phyloP scores from a whole-genome alignment of 2,888 invertebrate species.

The Chirona hameri region DNA sequence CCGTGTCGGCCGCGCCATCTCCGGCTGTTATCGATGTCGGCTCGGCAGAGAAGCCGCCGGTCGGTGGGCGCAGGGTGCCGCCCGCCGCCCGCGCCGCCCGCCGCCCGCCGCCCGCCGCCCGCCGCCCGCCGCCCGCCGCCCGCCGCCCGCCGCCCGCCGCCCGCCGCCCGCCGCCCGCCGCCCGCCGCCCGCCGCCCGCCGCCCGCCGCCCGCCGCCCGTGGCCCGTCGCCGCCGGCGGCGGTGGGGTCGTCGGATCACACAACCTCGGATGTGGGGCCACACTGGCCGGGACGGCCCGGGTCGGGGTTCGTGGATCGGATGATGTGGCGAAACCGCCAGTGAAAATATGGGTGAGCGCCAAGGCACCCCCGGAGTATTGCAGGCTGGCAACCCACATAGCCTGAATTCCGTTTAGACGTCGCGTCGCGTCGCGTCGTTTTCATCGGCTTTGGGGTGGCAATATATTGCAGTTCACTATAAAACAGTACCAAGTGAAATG shows the following conservation, averaged over 20 bases:
- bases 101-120: not conserved
- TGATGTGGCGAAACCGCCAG: not conserved
- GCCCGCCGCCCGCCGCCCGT: not conserved
- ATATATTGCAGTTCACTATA: too few species aligned
- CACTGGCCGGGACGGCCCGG: not conserved
- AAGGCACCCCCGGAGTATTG: too few species aligned
- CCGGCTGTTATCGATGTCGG: not conserved
- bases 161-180: not conserved
- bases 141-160: not conserved
- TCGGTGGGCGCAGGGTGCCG: not conserved
- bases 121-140: not conserved
- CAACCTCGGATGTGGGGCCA: conserved; percentile 6
- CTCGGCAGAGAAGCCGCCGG: not conserved
- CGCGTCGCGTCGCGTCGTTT: too few species aligned
- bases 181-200: not conserved
- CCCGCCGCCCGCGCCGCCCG: not conserved
- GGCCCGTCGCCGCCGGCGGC: not conserved
- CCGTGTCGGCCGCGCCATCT: not conserved
- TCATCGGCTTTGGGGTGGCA: too few species aligned
- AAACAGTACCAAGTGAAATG: too few species aligned
- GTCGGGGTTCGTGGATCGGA: not conserved
- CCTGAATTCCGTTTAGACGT: too few species aligned
- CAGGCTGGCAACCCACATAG: too few species aligned
- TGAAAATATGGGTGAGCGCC: too few species aligned
- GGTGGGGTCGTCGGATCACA: not conserved